Base-by-base conservation (phyloP, 2,113 vertebrate species). In the Larimichthys polyactis region DNA sequence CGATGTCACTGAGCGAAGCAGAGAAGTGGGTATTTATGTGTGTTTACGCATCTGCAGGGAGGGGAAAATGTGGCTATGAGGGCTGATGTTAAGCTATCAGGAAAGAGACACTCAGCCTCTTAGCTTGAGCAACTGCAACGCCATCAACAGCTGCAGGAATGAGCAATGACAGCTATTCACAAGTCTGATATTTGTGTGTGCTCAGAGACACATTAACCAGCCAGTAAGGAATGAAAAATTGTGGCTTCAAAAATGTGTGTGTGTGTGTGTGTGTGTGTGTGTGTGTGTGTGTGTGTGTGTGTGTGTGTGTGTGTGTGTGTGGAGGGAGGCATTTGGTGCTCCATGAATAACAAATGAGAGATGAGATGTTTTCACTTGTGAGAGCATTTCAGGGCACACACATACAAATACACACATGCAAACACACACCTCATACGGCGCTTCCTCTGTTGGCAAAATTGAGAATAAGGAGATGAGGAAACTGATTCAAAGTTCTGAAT, bases 121-220 rank as follows among this genome's bases (percentile, higher is more conserved):
- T 85, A 85, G 54, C 65, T 46, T 49, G 44, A 80, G 44, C 63
- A 74, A 70, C 75, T 66, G 69, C 62, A 77, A 54, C 65, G 69
- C n/a, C 62, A 29, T 68, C 57, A 81, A 77, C 16, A 14, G 29
- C 75, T 63, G 52, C 55, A 43, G 72, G 75, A 81, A 69, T 79
- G 83, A 87, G 90, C 80, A 58, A 82, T 88, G 85, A 85, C 85
- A 88, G 86, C 67, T 77, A 79, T 85, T 84, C 83, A 71, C 52
- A 8, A 20, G 5, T 8, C 70, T 87, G 58, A 62, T 71, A 62
- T 73, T 75, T 86, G 48, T 52, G 49, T 81, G 66, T 44, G 54
- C 76, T 88, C 65, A 81, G 68, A 90, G 78, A 78, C 64, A 77
- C 79, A 82, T 85, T 71, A 76, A 75, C 60, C 67, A 82, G 77